Base-by-base conservation (phyloP, 1,140 invertebrate genomes). In the Drosophila nannoptera region DNA sequence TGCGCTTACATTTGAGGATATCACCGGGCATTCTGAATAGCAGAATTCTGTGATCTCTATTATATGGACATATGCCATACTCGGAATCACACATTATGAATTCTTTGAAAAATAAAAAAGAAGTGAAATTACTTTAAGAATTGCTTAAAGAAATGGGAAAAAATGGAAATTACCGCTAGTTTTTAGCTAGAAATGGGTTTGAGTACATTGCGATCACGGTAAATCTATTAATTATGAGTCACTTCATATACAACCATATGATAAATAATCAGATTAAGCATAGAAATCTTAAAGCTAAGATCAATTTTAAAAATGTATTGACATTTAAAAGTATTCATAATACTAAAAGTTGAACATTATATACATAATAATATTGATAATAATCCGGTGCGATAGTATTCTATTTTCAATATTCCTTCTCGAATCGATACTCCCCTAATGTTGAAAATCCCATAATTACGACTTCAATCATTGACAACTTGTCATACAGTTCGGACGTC, bases 401-500 rank as follows among this genome's bases (percentile, higher is more conserved):
- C 5, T 12, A 38, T 31, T 43, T 3, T 14, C 6, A 12, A 11
- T 16, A 8, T 8, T 16, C 11, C 60, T 56, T 56, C 61, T 11
- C 52, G 33, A 54, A 69, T 69, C 67, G 67, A 69, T 69, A 65
- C 53, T 38, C 38, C 64, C 65, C 53, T 45, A 64, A 69, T 58
- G 46, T 52, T 45, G 53, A 69, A 69, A 46, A 65, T 56, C 53
- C 53, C 63, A 60, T 14, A 35, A 46, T 58, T 58, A 55, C 48
- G 45, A 2, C 46, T 3, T 42, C 64, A 50, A 22, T 75, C 73
- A 58, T 69, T 69, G 56, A 69, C 69, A 81, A 73, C 67, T 67
- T 65, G 50, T 81, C 74, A 74, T 81, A 81, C 74, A 71, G 78
- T 81, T 58, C 62, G 55, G 74, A 76, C 69, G 74, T 76, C 46